phyloP scores from a whole-genome alignment of 2,113 vertebrate genomes.

The Sylvietta virens region DNA sequence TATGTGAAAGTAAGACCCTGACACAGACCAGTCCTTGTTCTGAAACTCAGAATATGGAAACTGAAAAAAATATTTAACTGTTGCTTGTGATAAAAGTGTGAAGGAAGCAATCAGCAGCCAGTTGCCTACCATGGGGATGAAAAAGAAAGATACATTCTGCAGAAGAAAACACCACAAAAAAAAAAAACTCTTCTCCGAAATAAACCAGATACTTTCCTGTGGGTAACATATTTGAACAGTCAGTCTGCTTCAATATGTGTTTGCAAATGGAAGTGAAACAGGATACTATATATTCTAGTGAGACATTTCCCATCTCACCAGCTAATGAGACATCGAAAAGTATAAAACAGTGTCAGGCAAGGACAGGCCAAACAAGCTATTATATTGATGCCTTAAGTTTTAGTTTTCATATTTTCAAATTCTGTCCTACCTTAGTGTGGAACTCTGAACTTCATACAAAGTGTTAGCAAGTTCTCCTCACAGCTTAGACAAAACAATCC shows the following conservation, averaged over 20 bases:
- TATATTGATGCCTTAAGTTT: neutral
- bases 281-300: neutral
- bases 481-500: neutral
- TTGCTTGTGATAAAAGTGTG: neutral
- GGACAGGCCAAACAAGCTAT: neutral
- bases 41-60: neutral
- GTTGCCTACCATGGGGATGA: neutral
- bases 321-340: neutral
- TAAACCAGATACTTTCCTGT: neutral
- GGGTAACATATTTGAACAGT: neutral
- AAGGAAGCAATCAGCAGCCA: neutral
- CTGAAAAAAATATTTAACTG: neutral
- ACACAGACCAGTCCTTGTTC: neutral
- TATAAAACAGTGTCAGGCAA: neutral
- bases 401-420: neutral
- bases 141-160: neutral
- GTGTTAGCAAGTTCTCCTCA: neutral
- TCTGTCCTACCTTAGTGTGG: neutral
- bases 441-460: neutral
- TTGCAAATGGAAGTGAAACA: neutral
- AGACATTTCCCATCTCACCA: neutral
- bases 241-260: neutral
- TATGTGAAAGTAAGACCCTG: neutral
- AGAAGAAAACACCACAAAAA: neutral
- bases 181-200: neutral